Percentiles rank a stretch among this genome's conserved stretches.
These are phyloP conservation scores for Fragum whitleyi DNA, from an alignment of 2,888 invertebrate genomes.

Conservation along the genomic window DNA sequence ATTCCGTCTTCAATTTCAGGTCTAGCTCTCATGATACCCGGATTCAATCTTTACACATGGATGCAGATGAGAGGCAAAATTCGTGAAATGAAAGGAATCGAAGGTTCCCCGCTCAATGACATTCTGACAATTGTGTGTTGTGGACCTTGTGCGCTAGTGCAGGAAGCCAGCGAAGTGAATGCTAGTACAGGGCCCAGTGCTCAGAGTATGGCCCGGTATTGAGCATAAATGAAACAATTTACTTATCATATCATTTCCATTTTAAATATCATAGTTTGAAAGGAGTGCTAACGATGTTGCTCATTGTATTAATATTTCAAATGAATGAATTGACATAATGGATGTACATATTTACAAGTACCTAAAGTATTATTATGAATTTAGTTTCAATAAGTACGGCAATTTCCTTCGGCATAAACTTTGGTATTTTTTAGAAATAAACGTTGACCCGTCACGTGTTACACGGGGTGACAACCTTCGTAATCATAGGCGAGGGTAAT, in stretches of 20 bases:
- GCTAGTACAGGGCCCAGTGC: constrained; percentile 30
- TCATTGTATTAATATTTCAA: too few species aligned
- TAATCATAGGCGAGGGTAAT: too few species aligned
- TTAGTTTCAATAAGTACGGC: too few species aligned
- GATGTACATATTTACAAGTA: too few species aligned
- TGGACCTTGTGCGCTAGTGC: constrained; percentile 67
- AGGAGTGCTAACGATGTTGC: too few species aligned
- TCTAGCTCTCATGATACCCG: constrained; percentile 39
- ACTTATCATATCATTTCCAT: neutral
- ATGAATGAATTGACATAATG: too few species aligned
- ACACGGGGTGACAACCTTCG: too few species aligned
- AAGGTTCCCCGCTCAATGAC: constrained; percentile 46
- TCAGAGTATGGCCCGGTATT: constrained; percentile 26
- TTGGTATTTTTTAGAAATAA: too few species aligned
- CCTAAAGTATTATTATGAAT: too few species aligned
- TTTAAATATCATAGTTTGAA: too few species aligned
- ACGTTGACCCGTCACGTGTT: too few species aligned
- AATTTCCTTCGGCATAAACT: too few species aligned
- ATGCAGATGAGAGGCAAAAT: constrained; percentile 42
- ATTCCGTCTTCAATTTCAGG: constrained; percentile 30
- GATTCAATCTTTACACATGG: constrained; percentile 42
- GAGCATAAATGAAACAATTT: constrained; percentile 5
- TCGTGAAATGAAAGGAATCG: constrained; percentile 44
- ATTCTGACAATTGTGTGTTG: constrained; percentile 66
- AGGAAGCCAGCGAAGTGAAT: constrained; percentile 63